Evolutionary conservation across 2,113 vertebrate species (phyloP), one percentile per base, ranked within the genome.

Genomic region (Xiphorhynchus elegans): DNA sequence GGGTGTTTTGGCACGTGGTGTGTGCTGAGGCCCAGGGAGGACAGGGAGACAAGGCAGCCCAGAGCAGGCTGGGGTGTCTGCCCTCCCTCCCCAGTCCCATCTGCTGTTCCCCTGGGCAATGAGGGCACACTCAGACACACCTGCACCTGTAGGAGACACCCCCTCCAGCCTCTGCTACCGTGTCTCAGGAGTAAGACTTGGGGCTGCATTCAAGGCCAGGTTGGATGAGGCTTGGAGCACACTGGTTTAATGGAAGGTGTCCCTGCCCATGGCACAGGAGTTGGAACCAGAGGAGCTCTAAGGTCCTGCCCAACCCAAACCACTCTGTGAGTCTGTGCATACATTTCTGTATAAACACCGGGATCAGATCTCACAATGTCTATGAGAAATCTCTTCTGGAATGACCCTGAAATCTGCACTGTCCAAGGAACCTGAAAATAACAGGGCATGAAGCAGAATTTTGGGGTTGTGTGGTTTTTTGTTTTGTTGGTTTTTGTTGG

Each of bases 71-170:
- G 47, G 17, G 9, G 20, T 28, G 18, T 23, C 13, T 73, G 20
- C 35, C 17, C 63, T 16, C 33, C 66, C 35, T 2, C 37, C 8
- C 37, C 37, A 37, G 6, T 7, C 26, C 49, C 3, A 1, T 9
- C n/a, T 17, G 4, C 39, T 40, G 49, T 4, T 28, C n/a, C 2
- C 14, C 3, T 8, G 19, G 33, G 29, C 4, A 33, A 4, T 2
- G 2, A 31, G 63, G 33, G 6, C 66, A 33, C 12, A 1, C 42
- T 16, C 37, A 5, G 31, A 17, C n/a, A 33, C 1, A 5, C 17
- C 19, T 0, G 2, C 3, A 1, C 19, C 2, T 1, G n/a, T 1
- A 37, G 26, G 50, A 63, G 29, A 47, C 44, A 21, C 13, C 35
- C 24, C 17, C 13, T 11, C 31, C 37, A 72, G 26, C 31, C 55